Evolutionary conservation across 2,113 vertebrate species (phyloP).

Genomic region (Lepus europaeus): DNA sequence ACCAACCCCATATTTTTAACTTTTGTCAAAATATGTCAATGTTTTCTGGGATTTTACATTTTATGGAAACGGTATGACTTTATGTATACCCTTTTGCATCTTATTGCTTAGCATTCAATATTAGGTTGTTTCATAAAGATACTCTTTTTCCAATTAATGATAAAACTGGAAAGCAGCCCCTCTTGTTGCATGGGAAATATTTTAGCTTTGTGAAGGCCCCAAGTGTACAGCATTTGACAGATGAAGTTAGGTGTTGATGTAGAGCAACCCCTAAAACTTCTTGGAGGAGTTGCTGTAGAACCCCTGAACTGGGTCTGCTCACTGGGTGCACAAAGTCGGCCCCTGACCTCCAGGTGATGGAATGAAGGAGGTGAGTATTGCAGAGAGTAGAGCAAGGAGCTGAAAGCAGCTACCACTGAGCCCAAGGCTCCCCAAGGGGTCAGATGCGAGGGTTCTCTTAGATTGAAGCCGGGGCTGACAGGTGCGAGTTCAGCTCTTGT

Average conservation of each 20-base stretch:
- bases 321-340: no score
- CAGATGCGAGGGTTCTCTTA: no score
- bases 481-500: no score
- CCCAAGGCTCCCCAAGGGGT: no score
- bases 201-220: neutral
- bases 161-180: neutral
- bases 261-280: no score
- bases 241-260: neutral
- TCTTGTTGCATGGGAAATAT: neutral
- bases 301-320: no score
- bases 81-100: slow-evolving; percentile 1
- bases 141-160: neutral
- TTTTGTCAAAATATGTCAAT: neutral
- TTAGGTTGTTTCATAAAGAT: neutral
- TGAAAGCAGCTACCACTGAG: no score
- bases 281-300: no score
- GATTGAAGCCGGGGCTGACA: no score
- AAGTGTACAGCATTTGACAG: neutral
- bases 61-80: neutral
- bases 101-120: slow-evolving; percentile 31
- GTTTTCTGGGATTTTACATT: neutral
- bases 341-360: no score
- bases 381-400: no score
- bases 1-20: neutral
- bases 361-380: no score